Evolutionary conservation across 2,888 invertebrate genomes (phyloP), one percentile per base, ranked within the genome.

Genomic region (Drosophila sordidapex): DNA sequence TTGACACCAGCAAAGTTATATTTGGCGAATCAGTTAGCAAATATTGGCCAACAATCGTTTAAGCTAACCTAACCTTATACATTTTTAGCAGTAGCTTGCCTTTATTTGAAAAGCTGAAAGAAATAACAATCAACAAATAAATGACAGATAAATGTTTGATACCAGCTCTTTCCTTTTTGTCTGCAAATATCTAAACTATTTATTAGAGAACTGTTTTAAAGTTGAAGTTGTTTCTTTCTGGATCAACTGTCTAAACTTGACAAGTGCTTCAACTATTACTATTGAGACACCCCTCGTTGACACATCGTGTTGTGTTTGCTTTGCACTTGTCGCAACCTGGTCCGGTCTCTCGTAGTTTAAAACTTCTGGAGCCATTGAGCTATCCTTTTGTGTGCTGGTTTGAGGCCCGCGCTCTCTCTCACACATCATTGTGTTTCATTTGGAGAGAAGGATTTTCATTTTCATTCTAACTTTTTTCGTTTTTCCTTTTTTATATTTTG

Each of bases 361-460:
- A 86, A 90, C 89, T 86, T 86, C 76, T 63, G 65, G 70, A 77
- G 78, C 74, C 81, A 81, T 70, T 78, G 84, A 78, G 89, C 69
- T 78, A 76, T 78, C 71, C 85, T 74, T 90, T 88, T 86, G 83
- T 90, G 31, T 66, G 58, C 62, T 76, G 70, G 70, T 65, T 65
- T 72, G 59, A 75, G 48, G 65, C 59, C 62, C 74, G 46, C 60
- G 35, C 48, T 60, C 57, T 59, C 69, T 67, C 33, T 52, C 54
- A 51, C 49, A n/a, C 29, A 31, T 27, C 46, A 64, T 66, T 80
- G 69, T 76, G 68, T 79, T 64, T 15, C 5, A 46, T 56, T 43
- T 13, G 43, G 7, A 36, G 27, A 6, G 27, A 29, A n/a, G 53
- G 57, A 74, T 74, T 61, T 81, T 61, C 63, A 69, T 65, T 69